phyloP scores from a whole-genome alignment of 2,888 invertebrate genomes.

The Celastrina argiolus region DNA sequence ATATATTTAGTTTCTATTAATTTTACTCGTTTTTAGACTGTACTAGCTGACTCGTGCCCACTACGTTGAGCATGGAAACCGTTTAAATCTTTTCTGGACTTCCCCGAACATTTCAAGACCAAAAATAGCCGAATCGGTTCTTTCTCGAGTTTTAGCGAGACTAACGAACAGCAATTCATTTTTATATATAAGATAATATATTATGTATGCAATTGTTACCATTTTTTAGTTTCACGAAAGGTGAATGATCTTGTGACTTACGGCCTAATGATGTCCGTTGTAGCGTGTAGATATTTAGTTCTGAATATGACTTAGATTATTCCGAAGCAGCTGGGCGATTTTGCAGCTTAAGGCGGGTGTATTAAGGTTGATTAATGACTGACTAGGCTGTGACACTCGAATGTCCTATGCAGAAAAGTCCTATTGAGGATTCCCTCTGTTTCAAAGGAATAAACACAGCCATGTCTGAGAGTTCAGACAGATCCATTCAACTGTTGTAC shows the following conservation, averaged over 20 bases:
- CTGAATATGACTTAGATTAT: constrained; percentile 15
- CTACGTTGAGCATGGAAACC: too few relatives aligned
- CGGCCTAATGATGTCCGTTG: constrained; percentile 10
- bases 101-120: too few relatives aligned
- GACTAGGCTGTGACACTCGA: background rate
- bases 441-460: constrained; percentile 1
- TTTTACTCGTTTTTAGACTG: background rate
- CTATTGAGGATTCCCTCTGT: background rate
- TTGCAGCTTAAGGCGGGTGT: background rate
- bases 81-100: too few relatives aligned
- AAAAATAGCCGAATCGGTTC: too few relatives aligned
- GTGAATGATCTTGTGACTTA: background rate
- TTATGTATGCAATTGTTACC: background rate
- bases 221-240: background rate
- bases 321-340: background rate
- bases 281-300: background rate
- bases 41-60: background rate
- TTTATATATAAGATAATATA: too few relatives aligned
- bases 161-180: too few relatives aligned
- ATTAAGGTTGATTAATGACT: background rate
- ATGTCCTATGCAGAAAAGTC: constrained; percentile 1
- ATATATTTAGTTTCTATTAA: background rate
- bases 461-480: constrained; percentile 9
- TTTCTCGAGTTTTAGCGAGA: too few relatives aligned
- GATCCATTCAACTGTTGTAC: background rate